Base-by-base conservation (phyloP, 2,113 vertebrate genomes). In the Otis tarda region DNA sequence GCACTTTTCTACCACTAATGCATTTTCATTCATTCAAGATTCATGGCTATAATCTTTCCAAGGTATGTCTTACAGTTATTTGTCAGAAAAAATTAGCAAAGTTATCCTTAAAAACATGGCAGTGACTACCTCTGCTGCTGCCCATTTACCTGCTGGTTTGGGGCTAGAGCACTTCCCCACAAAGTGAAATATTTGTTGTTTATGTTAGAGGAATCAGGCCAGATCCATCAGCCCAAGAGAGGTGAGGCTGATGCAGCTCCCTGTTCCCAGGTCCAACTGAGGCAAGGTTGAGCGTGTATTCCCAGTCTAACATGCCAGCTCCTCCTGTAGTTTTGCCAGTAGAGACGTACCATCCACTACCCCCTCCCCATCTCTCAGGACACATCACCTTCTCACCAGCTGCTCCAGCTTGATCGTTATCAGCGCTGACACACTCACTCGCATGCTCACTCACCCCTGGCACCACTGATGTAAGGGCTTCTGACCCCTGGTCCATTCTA, bases 401-500 rank as follows among this genome's bases (percentile, higher is more conserved):
- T 39, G 35, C 10, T 27, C 31, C 59, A 56, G 56, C 45, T 69
- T 65, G n/a, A 33, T 69, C 3, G 2, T 33, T 28, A 14, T 27
- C 61, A 15, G 5, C 0, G 1, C 35, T 77, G 30, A 55, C 43
- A 31, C 11, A 1, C 11, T 33, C 61, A 30, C 27, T 49, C 1
- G 2, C 41, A 56, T 1, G 4, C 20, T 39, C 0, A 0, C 16
- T 57, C 41, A 14, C 37, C 61, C 15, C 30, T 5, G 33, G 16
- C 63, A 68, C 41, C 3, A 2, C 50, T 75, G 73, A 18, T 2
- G 0, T 10, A 52, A 56, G 50, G 31, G 24, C 55, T 95, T 47
- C 77, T 78, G 77, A 12, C 35, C 8, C 6, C 19, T 8, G 6
- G 7, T 33, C 60, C 7, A 20, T 31, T 39, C 28, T 9, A 60